Percentiles rank a stretch among this genome's conserved stretches.
Evolutionary conservation across 2,113 vertebrate species (phyloP).

Genomic region (Myotis lucifugus): DNA sequence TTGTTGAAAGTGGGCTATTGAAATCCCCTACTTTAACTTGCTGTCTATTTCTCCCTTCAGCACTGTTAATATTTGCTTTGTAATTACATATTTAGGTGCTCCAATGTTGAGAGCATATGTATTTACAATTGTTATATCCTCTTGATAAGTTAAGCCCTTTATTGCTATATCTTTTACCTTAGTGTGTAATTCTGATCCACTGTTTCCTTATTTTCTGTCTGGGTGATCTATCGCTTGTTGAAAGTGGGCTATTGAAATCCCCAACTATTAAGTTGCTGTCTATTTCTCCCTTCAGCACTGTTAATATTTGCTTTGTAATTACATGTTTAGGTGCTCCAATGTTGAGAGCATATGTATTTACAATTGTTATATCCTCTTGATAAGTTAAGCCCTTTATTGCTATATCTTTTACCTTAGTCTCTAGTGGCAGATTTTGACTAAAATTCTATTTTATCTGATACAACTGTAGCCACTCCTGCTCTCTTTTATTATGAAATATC

Average conservation of each 20-base stretch:
- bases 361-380: not conserved
- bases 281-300: not conserved
- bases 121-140: not conserved
- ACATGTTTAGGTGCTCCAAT: not conserved
- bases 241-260: not conserved
- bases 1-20: not conserved
- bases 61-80: not conserved
- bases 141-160: not conserved
- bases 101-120: not conserved
- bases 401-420: not conserved
- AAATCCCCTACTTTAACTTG: not conserved
- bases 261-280: not conserved
- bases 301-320: not conserved
- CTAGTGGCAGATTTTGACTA: not conserved
- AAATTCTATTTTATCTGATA: not conserved
- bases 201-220: not conserved
- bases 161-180: not conserved
- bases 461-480: not conserved
- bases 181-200: not conserved
- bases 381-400: not conserved
- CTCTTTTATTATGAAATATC: not conserved
- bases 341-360: not conserved
- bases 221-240: not conserved
- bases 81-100: not conserved
- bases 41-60: not conserved